phyloP scores from a whole-genome alignment of 2,888 invertebrate genomes.

The Clanis bilineata region DNA sequence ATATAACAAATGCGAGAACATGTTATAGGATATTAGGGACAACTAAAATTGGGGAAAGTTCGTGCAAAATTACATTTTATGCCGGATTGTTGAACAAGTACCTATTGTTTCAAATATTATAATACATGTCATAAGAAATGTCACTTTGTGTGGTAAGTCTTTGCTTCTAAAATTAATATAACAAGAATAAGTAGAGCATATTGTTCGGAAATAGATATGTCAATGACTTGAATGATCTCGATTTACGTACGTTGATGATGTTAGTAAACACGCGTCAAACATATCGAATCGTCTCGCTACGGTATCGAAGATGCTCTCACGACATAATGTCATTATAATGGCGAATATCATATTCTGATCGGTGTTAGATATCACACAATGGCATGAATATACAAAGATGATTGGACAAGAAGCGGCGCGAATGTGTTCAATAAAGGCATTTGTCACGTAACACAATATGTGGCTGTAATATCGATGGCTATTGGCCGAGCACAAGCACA shows the following conservation, averaged over 20 bases:
- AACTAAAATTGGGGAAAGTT: no score
- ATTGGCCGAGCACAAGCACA: background rate
- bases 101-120: no score
- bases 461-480: background rate
- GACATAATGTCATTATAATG: constrained; percentile 50
- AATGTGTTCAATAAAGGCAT: constrained; percentile 12
- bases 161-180: no score
- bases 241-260: constrained; percentile 15
- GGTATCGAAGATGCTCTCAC: constrained; percentile 24
- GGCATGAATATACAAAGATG: background rate
- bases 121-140: no score
- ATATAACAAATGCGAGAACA: no score
- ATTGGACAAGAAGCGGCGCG: constrained; percentile 5
- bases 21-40: no score
- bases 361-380: constrained; percentile 15
- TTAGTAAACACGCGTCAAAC: constrained; percentile 22
- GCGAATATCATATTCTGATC: constrained; percentile 24
- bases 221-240: background rate
- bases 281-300: constrained; percentile 18
- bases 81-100: no score
- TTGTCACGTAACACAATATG: background rate
- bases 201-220: background rate
- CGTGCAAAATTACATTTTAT: no score
- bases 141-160: no score
- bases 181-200: no score